phyloP scores from a whole-genome alignment of 2,888 invertebrate species.

The Troides aeacus region DNA sequence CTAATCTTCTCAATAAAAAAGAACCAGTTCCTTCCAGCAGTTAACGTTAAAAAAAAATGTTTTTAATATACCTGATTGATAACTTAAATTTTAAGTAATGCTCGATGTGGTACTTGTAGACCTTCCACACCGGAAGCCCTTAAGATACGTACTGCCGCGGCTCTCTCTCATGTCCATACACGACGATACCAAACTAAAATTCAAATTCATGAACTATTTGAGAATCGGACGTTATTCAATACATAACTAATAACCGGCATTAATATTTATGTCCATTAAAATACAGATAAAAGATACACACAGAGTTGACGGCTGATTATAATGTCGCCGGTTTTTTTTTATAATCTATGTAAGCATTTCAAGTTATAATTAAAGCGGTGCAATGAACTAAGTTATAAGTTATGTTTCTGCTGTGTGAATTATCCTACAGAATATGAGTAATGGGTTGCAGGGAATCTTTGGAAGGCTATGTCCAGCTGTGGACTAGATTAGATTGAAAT shows the following conservation, averaged over 20 bases:
- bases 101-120: no score
- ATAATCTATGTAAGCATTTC: conserved; percentile 39
- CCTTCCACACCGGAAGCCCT: no score
- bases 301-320: conserved; percentile 29
- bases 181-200: background rate
- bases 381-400: conserved; percentile 32
- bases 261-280: conserved; percentile 21
- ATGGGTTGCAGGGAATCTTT: no score
- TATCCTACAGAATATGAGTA: background rate
- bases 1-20: no score
- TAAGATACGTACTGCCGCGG: no score
- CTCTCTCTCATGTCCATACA: background rate
- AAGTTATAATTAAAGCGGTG: conserved; percentile 43
- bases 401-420: background rate
- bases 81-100: no score
- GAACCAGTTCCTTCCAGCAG: no score
- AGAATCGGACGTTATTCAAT: conserved; percentile 7
- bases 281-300: conserved; percentile 30
- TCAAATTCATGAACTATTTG: background rate
- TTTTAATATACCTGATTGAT: no score
- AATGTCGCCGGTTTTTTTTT: conserved; percentile 39
- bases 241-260: conserved; percentile 20
- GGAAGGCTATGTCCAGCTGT: background rate
- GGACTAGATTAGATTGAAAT: background rate
- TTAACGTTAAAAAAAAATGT: no score